Conservation (phyloP, 2,888 invertebrate species). For the Orthosia gracilis region DNA sequence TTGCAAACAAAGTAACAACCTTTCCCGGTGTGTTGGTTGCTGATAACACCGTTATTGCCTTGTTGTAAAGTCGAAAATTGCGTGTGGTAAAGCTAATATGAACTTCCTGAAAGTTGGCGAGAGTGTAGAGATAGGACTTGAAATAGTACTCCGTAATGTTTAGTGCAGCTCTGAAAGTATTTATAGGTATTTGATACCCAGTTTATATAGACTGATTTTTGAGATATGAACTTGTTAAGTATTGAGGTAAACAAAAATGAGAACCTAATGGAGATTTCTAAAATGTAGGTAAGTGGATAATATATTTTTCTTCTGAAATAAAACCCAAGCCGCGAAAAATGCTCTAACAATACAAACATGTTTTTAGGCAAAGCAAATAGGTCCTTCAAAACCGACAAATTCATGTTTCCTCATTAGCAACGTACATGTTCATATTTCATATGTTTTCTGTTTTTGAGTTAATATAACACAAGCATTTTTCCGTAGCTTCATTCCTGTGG, state of each 20-base stretch:
- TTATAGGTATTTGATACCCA: constrained; percentile 27
- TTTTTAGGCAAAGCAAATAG: not conserved
- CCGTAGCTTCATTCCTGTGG: no score
- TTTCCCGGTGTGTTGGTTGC: constrained; percentile 26
- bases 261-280: no score
- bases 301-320: not conserved
- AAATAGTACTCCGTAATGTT: constrained; percentile 32
- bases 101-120: constrained; percentile 26
- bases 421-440: constrained; percentile 13
- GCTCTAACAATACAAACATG: not conserved
- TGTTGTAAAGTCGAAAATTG: constrained; percentile 37
- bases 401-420: constrained; percentile 16
- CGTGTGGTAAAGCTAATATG: constrained; percentile 19
- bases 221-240: not conserved
- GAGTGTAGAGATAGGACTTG: constrained; percentile 33
- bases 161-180: constrained; percentile 33
- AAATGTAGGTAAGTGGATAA: no score
- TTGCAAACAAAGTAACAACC: constrained; percentile 52
- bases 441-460: constrained; percentile 27
- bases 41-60: constrained; percentile 37
- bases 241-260: not conserved
- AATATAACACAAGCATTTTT: no score
- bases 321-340: not conserved
- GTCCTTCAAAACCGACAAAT: constrained; percentile 4
- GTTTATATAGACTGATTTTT: constrained; percentile 2